Conservation (phyloP, 1,140 invertebrate genomes). For the Ceratitis capitata region DNA sequence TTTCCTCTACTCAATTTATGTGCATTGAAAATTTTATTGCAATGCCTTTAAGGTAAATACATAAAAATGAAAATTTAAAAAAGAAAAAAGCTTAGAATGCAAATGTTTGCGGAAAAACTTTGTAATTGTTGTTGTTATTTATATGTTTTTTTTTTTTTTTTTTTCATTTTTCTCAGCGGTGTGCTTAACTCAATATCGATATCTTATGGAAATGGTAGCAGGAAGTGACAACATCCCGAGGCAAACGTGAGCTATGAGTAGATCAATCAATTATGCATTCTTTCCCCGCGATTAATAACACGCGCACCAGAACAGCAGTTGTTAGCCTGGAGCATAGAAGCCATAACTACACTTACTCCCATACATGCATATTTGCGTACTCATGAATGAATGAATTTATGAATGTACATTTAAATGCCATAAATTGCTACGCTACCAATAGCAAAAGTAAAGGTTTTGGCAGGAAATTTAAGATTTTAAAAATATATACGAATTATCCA, state of each 20-base stretch:
- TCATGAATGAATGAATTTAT: conserved; percentile 3
- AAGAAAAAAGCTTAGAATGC: background rate
- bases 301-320: background rate
- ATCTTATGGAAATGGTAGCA: conserved; percentile 30
- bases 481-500: too few species aligned
- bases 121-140: conserved; percentile 6
- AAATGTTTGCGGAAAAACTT: background rate
- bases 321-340: background rate
- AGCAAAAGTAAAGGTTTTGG: background rate
- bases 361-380: background rate
- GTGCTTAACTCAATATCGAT: too few species aligned
- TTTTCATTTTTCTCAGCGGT: too few species aligned
- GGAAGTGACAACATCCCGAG: conserved; percentile 22
- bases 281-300: too few species aligned
- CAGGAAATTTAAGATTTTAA: conserved; percentile 7
- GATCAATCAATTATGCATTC: background rate
- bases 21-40: conserved; percentile 6
- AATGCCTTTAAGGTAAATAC: background rate
- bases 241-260: conserved; percentile 5
- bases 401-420: background rate
- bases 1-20: conserved; percentile 8
- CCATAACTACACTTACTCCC: background rate
- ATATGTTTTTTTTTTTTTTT: too few species aligned
- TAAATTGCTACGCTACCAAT: background rate
- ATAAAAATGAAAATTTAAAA: background rate